Base-by-base conservation (phyloP, 64 coral and sea anemone genomes). In the Pocillopora damicornis region DNA sequence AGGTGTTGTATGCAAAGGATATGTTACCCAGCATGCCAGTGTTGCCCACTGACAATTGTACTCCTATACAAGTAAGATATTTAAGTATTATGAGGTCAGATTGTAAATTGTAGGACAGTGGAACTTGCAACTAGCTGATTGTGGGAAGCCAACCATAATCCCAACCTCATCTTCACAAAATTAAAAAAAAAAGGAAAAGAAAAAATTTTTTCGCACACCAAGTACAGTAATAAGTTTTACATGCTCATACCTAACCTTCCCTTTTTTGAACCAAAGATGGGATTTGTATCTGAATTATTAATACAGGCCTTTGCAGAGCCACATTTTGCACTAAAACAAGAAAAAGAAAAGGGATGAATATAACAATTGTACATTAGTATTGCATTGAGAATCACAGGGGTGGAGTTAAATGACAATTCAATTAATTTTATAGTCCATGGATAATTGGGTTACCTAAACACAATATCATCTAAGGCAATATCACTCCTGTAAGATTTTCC, bases 1-100 rank as follows among this genome's bases (percentile, higher is more conserved):
- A 88, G 23, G 73, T 75, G 86, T 88, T 88, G 60, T 88, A 88
- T 9, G 61, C 63, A 77, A 88, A 88, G 4, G 76, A 56, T 18
- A 60, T 9, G 75, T 88, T 75, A 9, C 74, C 74, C 20, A 20
- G 13, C 1, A 77, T 25, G 13, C 20, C 18, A 1, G 73, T 74
- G 38, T 58, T 74, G n/a, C 59, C 76, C 61, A 77, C 75, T 9
- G 86, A 77, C 74, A 88, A 23, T 26, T 88, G 26, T 38, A 78
- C 15, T 13, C 86, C 86, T 88, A n/a, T 12, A 15, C 37, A n/a
- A 58, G 13, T 11, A 58, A 59, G 9, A 83, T 23, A 36, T 30
- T 12, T 37, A 23, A 71, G 10, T 17, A 18, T 22, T 57, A 1
- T 58, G 45, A 5, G 42, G 57, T 18, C 16, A 51, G 15, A 63